Base-by-base conservation (phyloP, 1,140 invertebrate genomes). In the Caerostris extrusa region DNA sequence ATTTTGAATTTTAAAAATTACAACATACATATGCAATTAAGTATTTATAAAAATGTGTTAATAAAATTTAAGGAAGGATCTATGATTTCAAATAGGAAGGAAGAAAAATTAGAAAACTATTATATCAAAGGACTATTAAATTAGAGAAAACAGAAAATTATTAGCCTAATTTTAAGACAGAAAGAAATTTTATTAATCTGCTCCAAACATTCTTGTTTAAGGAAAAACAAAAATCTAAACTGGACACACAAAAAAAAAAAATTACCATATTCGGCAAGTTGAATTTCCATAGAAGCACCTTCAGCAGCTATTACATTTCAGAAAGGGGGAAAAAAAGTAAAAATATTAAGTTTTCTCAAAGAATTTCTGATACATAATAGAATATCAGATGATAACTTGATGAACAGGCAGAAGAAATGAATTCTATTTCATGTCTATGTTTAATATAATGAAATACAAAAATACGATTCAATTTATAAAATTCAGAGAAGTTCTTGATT, bases 191-290 rank as follows among this genome's bases (percentile, higher is more conserved):
- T 34, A 71, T 71, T 34, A 34, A 71, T 71, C 69, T 71, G 19
- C 69, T 34, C 69, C 19, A 71, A 19, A 53, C 56, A 83, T 17
- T 56, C 14, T 19, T 55, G 55, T 10, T 56, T 83, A 34, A 64
- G n/a, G 57, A 53, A 34, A 57, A 61, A 87, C 8, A 86, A 7
- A 64, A 87, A 87, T 50, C 53, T 77, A 58, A 71, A 69, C n/a
- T 14, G 55, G 64, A 90, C 88, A 90, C 85, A 87, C 34, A 83
- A 4, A 64, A 77, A 90, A 19, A 91, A 56, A 93, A 58, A 87
- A 93, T 93, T 93, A 93, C 91, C 91, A 93, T 93, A 93, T 93
- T 93, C 91, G n/a, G 91, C 83, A 67, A 93, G 91, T 67, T 71
- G 91, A 71, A 87, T 93, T 77, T 93, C 91, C 19, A 55, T 82